phyloP scores from a whole-genome alignment of 1,140 invertebrate species.

The Zaprionus ghesquierei region DNA sequence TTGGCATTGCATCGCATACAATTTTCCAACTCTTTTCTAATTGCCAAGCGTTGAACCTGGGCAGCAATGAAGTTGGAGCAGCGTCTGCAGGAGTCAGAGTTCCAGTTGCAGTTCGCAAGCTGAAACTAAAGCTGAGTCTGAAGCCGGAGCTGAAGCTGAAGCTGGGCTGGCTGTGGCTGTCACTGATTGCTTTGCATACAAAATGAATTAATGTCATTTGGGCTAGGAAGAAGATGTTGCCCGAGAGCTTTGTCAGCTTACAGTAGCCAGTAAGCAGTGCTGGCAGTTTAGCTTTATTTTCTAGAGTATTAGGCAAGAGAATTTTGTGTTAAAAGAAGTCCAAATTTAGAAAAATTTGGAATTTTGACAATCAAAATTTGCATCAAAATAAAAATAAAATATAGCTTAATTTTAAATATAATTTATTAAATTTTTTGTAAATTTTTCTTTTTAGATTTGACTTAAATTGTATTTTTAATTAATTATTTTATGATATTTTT shows the following conservation, averaged over 20 bases:
- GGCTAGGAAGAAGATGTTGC: slow-evolving; percentile 76
- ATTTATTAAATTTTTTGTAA: too few relatives aligned
- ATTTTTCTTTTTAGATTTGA: too few relatives aligned
- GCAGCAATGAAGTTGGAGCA: not conserved
- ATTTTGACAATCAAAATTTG: too few relatives aligned
- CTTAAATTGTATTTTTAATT: too few relatives aligned
- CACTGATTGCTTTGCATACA: slow-evolving; percentile 79
- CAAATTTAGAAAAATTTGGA: too few relatives aligned
- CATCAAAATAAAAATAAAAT: too few relatives aligned
- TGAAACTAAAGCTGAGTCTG: slow-evolving; percentile 7
- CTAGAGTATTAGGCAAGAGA: too few relatives aligned
- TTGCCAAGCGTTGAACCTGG: slow-evolving; percentile 56
- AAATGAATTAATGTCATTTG: slow-evolving; percentile 80
- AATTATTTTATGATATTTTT: too few relatives aligned
- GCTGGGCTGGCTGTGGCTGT: slow-evolving; percentile 41
- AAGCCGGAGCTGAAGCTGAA: slow-evolving; percentile 16
- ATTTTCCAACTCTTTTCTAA: slow-evolving; percentile 81
- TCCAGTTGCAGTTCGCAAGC: slow-evolving; percentile 6
- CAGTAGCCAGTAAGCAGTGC: slow-evolving; percentile 41
- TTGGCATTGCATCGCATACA: slow-evolving; percentile 65
- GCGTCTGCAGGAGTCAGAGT: slow-evolving; percentile 15
- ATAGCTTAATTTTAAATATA: too few relatives aligned
- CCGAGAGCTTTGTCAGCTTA: slow-evolving; percentile 40
- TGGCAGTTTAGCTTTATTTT: slow-evolving; percentile 4
- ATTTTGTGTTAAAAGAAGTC: too few relatives aligned